phyloP scores from a whole-genome alignment of 2,888 invertebrate species.

The Parnassius orleans region DNA sequence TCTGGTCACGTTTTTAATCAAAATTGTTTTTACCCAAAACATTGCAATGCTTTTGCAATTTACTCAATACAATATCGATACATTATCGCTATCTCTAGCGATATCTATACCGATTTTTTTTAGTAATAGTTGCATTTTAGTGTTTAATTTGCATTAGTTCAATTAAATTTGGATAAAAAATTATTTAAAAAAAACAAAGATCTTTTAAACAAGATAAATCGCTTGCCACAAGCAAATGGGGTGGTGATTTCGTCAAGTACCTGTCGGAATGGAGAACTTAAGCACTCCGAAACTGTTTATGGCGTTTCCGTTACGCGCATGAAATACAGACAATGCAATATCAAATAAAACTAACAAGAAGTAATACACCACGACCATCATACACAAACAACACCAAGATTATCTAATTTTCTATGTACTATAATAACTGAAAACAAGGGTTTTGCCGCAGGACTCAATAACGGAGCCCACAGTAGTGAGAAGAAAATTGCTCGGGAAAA shows the following conservation, averaged over 20 bases:
- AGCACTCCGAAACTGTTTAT: conserved; percentile 21
- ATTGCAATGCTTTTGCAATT: not conserved
- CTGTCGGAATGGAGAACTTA: conserved; percentile 19
- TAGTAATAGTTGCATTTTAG: no score
- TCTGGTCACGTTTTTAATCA: not conserved
- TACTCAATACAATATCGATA: no score
- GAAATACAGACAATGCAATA: conserved; percentile 58
- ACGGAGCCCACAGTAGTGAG: conserved; percentile 58
- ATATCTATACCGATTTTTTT: no score
- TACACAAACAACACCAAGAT: conserved; percentile 6
- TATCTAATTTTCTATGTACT: conserved; percentile 32
- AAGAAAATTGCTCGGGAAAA: conserved; percentile 70
- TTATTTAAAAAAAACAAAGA: no score
- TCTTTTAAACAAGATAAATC: conserved; percentile 16
- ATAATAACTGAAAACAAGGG: conserved; percentile 50
- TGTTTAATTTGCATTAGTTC: no score
- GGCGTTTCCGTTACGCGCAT: conserved; percentile 41
- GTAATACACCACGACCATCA: conserved; percentile 43
- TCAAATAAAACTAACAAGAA: conserved; percentile 58
- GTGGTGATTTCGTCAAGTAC: conserved; percentile 24
- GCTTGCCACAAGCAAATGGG: conserved; percentile 22
- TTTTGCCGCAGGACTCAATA: conserved; percentile 68
- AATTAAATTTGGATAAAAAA: no score
- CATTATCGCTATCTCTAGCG: no score
- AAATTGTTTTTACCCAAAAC: not conserved